These are phyloP conservation scores for Coenobita brevimanus DNA, from an alignment of 1,140 invertebrate genomes.

Conservation along the genomic window DNA sequence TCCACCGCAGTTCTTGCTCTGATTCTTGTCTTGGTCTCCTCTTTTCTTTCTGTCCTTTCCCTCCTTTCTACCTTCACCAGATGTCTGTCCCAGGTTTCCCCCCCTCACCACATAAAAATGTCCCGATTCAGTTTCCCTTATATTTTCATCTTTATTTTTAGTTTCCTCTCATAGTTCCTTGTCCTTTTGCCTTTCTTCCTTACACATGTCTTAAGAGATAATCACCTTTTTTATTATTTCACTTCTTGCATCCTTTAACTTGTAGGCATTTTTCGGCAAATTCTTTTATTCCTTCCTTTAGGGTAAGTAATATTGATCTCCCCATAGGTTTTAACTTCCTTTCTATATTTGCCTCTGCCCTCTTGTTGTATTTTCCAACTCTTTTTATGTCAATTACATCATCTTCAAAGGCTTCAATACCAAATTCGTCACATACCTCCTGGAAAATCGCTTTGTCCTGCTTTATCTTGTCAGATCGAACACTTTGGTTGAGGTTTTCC, in stretches of 20 bases:
- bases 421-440: neutral
- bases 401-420: neutral
- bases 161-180: neutral
- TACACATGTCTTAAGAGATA: neutral
- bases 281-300: neutral
- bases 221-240: neutral
- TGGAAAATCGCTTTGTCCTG: neutral
- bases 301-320: neutral
- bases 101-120: neutral
- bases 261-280: neutral
- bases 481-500: neutral
- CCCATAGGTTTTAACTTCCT: no score
- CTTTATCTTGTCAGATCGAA: no score
- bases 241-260: neutral
- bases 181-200: neutral
- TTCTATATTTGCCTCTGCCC: neutral
- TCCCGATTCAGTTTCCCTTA: neutral
- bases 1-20: neutral
- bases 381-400: neutral
- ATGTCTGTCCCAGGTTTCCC: neutral
- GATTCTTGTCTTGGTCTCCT: neutral
- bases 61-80: neutral
- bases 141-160: neutral
- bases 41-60: neutral
- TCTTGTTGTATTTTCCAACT: neutral